Evolutionary conservation across 1,140 invertebrate genomes (phyloP).

Genomic region (Hylaeus anthracinus): DNA sequence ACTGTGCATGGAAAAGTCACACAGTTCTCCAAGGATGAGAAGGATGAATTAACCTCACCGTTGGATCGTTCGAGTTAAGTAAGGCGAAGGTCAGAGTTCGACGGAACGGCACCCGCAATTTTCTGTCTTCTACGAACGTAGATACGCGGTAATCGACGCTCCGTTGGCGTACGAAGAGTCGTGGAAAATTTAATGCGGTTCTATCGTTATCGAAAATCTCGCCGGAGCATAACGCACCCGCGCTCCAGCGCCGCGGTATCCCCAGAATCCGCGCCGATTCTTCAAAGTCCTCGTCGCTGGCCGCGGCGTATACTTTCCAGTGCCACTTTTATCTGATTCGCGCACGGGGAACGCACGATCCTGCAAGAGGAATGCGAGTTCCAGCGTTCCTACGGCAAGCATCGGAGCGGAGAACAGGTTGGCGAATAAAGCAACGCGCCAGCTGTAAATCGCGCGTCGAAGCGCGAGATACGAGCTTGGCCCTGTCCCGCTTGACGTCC

Average conservation of each 20-base stretch:
- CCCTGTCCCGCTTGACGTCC: conserved; percentile 25
- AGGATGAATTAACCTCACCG: too few species aligned
- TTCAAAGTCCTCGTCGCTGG: conserved; percentile 30
- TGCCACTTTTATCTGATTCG: conserved; percentile 55
- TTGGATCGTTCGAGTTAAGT: too few species aligned
- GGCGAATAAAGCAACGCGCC: conserved; percentile 48
- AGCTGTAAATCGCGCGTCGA: conserved; percentile 47
- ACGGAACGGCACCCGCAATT: too few species aligned
- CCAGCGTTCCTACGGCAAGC: conserved; percentile 29
- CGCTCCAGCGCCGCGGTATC: background rate
- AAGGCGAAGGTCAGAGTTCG: too few species aligned
- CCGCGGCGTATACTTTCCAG: conserved; percentile 29
- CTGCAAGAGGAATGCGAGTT: conserved; percentile 42
- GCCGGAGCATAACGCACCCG: conserved; percentile 13
- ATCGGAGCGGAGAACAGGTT: conserved; percentile 27
- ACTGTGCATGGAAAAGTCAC: too few species aligned
- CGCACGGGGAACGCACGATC: conserved; percentile 7
- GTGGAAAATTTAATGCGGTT: background rate
- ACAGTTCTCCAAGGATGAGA: too few species aligned
- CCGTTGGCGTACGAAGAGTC: background rate
- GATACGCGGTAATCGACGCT: background rate
- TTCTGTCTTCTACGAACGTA: too few species aligned
- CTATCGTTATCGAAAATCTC: conserved; percentile 7
- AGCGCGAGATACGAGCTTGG: conserved; percentile 45
- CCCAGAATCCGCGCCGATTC: conserved; percentile 21